Evolutionary conservation across 2,888 invertebrate genomes (phyloP), one percentile per base, ranked within the genome.

Genomic region (Ectemnius cavifrons): DNA sequence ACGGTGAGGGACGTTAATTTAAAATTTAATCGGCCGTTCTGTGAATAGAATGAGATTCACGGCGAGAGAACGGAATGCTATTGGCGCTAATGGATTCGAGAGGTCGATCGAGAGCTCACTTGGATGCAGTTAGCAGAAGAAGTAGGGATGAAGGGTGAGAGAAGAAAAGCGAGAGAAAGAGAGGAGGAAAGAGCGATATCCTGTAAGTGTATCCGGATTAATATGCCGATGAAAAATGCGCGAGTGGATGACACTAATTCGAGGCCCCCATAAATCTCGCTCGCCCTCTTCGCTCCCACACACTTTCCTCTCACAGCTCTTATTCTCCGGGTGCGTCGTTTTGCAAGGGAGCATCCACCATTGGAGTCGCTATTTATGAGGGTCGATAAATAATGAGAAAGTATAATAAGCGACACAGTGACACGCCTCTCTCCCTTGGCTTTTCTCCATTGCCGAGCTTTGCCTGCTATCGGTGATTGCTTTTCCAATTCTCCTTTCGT

Each of bases 311-410:
- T 13, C 64, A 13, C 60, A 1, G 8, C 18, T 4, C 8, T 16
- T 58, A 20, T 61, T 28, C 18, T 16, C 23, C n/a, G 2, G 11
- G 23, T 8, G 37, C 37, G 37, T 37, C 37, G 3, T 37, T 37
- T 37, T 11, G 49, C 56, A 16, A 57, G 49, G 52, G 52, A 59
- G 63, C 57, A 63, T 57, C 57, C 62, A 47, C 47, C 61, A 49
- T 52, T 62, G 45, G 58, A 46, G 2, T 3, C 28, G 56, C 11
- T 82, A 79, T 82, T 82, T 82, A 82, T 73, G 73, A 67, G 69
- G 27, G 63, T 69, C 80, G 71, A 82, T 82, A 82, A 82, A 82
- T 82, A 82, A 82, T 80, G 80, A 76, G 81, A 82, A 82, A 82
- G 75, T 78, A 82, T 82, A 82, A 82, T 82, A 82, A 82, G 78